Base-by-base conservation (phyloP, 2,113 vertebrate species). In the Bos indicus region DNA sequence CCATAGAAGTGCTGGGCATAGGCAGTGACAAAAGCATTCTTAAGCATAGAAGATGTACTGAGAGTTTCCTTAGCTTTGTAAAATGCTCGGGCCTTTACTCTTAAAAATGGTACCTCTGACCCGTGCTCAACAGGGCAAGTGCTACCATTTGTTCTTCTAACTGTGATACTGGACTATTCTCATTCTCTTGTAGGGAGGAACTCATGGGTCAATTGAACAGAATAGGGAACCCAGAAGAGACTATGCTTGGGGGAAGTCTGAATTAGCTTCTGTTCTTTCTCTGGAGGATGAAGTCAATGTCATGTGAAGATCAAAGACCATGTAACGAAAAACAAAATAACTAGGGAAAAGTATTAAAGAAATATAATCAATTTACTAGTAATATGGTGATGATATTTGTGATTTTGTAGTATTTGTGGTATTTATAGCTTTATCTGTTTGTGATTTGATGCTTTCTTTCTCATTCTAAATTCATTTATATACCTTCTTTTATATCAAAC, bases 371-470 rank as follows among this genome's bases (percentile, higher is more conserved):
- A 74, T 91, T 88, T 88, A 84, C 52, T 89, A 71, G 7, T 97
- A 67, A 88, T 82, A 83, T 12, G 30, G 89, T 90, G 25, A 30
- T 43, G 23, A 57, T 57, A 43, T 57, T 88, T 83, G 48, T 95
- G 91, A 62, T 88, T 92, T 97, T 94, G 43, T 92, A 92, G 54
- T 71, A 59, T 15, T 90, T 92, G 74, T 62, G 16, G 7, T 82
- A 87, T 57, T 86, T 82, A 21, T 54, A 78, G 33, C 60, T 94
- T 81, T 67, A 67, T 92, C 93, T 89, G 67, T 93, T 94, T 91
- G 71, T 95, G 85, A 82, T 93, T 89, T 77, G 23, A 54, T 89
- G 30, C 14, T 86, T 96, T 87, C 74, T 96, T 98, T 92, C 81
- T 83, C 62, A 62, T 92, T 92, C 36, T 57, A 80, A 88, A 93